Percentiles rank a stretch among this genome's conserved stretches.
Evolutionary conservation across 92 coral and sea anemone species (phyloP).

Genomic region (Anthopleura xanthogrammica): DNA sequence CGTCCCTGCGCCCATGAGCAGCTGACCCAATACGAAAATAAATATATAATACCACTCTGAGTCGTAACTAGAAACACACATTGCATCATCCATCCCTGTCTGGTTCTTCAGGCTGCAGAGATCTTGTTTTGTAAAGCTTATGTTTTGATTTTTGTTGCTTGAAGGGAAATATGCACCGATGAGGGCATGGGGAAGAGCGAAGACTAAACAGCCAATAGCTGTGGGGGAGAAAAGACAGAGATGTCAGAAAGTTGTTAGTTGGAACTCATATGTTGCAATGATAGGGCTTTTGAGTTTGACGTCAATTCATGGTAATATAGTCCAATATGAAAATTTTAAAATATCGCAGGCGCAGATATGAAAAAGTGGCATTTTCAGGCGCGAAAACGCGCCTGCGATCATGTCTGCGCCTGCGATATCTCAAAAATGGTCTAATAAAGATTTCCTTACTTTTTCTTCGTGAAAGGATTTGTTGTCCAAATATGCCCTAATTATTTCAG

Average conservation of each 20-base stretch:
- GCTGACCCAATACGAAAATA: constrained; percentile 66
- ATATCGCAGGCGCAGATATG: no score
- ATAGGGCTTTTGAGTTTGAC: no score
- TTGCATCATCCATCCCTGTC: constrained; percentile 17
- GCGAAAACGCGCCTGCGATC: no score
- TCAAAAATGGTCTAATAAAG: no score
- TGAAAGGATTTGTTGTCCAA: no score
- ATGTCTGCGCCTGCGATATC: no score
- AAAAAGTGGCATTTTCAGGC: no score
- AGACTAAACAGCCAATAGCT: constrained; percentile 72
- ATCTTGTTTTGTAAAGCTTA: constrained; percentile 26
- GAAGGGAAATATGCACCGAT: constrained; percentile 65
- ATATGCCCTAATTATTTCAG: no score
- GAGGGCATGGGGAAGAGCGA: constrained; percentile 76
- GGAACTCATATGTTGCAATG: neutral
- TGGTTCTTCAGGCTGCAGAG: constrained; percentile 45
- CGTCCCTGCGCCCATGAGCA: constrained; percentile 92
- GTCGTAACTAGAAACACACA: constrained; percentile 61
- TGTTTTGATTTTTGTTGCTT: constrained; percentile 1
- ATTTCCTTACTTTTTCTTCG: no score
- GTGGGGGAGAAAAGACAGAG: neutral
- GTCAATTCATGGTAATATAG: no score
- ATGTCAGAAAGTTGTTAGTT: neutral
- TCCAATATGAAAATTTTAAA: no score
- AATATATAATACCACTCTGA: constrained; percentile 65